Conservation (phyloP, 2,113 vertebrate species). For the Neogale vison region DNA sequence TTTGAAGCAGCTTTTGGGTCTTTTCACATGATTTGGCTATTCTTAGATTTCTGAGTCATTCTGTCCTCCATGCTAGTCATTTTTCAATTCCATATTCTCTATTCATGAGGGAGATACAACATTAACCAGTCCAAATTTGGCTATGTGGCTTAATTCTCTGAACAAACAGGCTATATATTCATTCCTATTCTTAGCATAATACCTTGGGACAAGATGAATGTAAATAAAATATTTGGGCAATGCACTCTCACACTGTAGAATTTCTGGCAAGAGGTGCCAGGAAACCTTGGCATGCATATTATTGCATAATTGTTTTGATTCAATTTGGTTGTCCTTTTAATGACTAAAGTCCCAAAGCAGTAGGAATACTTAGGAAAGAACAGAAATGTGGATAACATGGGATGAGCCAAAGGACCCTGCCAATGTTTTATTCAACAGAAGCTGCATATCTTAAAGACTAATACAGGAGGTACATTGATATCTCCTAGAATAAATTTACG, state of each 20-base stretch:
- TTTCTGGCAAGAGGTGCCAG: constrained; percentile 51
- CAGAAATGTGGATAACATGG: constrained; percentile 42
- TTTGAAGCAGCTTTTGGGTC: constrained; percentile 46
- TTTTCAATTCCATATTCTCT: constrained; percentile 70
- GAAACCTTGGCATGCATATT: constrained; percentile 48
- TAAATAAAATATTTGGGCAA: constrained; percentile 61
- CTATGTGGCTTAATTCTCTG: constrained; percentile 37
- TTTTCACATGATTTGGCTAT: constrained; percentile 71
- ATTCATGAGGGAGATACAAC: constrained; percentile 57
- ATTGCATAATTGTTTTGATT: constrained; percentile 68
- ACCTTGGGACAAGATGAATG: constrained; percentile 57
- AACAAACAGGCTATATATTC: constrained; percentile 66
- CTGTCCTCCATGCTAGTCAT: constrained; percentile 53
- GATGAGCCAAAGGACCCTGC: constrained; percentile 38
- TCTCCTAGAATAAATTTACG: not conserved
- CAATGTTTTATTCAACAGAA: constrained; percentile 25
- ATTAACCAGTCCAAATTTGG: constrained; percentile 57
- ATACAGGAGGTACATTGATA: not conserved
- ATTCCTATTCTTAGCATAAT: constrained; percentile 56
- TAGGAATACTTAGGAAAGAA: constrained; percentile 54
- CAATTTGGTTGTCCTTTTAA: constrained; percentile 59
- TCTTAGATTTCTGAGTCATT: constrained; percentile 77
- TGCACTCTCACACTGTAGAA: not conserved
- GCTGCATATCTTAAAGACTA: not conserved
- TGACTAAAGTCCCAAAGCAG: constrained; percentile 58